These are phyloP conservation scores for Poecilia picta DNA, from an alignment of 2,797 vertebrate genomes.

Conservation along the genomic window DNA sequence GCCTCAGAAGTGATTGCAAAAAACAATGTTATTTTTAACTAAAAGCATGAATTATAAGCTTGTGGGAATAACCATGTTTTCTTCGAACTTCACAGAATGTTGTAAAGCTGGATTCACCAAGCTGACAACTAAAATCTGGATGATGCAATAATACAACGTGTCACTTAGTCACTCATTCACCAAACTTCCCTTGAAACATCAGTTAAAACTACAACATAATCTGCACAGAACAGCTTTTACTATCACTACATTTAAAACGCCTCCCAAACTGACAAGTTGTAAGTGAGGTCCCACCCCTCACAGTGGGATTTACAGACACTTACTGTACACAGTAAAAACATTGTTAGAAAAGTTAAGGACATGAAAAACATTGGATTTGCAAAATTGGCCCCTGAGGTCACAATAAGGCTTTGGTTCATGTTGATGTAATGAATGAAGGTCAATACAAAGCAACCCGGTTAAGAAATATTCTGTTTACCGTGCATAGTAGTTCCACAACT, in stretches of 20 bases:
- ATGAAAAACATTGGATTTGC: background rate
- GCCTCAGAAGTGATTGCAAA: background rate
- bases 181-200: conserved; percentile 17
- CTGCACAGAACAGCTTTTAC: conserved; percentile 59
- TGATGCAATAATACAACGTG: background rate
- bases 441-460: background rate
- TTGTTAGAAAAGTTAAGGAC: background rate
- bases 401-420: background rate
- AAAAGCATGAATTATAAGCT: background rate
- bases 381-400: background rate
- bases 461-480: background rate
- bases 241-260: conserved; percentile 66
- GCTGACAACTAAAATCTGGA: background rate
- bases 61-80: conserved; percentile 8
- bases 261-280: conserved; percentile 69
- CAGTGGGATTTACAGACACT: background rate
- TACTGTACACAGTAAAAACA: background rate
- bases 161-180: conserved; percentile 9
- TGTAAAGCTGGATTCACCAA: conserved; percentile 21
- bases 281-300: conserved; percentile 23
- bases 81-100: conserved; percentile 21
- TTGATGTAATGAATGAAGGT: background rate
- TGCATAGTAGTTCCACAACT: background rate
- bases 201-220: conserved; percentile 44
- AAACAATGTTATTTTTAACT: background rate